phyloP scores from a whole-genome alignment of 1,140 invertebrate genomes.

The Pseudomyrmex dendroicus region DNA sequence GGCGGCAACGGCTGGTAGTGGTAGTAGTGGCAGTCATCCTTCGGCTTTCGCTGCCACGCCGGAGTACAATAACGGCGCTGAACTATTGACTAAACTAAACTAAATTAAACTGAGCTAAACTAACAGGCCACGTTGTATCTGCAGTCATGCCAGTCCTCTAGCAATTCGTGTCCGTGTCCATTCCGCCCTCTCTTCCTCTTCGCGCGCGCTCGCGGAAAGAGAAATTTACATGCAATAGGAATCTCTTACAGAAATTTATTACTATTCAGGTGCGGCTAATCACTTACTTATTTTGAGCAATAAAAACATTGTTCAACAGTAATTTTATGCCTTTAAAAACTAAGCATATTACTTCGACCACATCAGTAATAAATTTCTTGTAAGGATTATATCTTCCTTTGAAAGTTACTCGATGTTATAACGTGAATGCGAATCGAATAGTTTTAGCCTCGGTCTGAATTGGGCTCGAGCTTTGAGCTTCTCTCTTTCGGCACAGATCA shows the following conservation, averaged over 20 bases:
- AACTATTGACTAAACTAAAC: conserved; percentile 78
- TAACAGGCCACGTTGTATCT: conserved; percentile 68
- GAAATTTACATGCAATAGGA: conserved; percentile 43
- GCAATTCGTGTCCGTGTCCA: conserved; percentile 16
- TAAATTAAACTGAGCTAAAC: conserved; percentile 76
- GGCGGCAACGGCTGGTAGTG: too few relatives aligned
- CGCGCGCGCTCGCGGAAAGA: background rate
- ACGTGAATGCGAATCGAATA: too few relatives aligned
- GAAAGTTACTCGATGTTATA: too few relatives aligned
- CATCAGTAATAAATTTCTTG: too few relatives aligned
- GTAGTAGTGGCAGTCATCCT: conserved; percentile 37
- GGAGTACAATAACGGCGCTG: conserved; percentile 73
- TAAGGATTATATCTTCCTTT: too few relatives aligned
- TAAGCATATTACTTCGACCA: too few relatives aligned
- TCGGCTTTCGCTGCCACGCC: conserved; percentile 48
- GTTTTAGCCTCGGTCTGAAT: background rate
- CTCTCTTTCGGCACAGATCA: background rate
- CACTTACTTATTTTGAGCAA: too few relatives aligned
- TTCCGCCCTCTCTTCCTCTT: background rate
- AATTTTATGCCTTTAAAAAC: too few relatives aligned
- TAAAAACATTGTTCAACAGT: too few relatives aligned
- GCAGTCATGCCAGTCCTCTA: conserved; percentile 7
- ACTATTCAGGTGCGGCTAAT: too few relatives aligned
- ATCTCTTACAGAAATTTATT: too few relatives aligned
- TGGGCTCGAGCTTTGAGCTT: background rate